Conservation (phyloP, 2,888 invertebrate species). For the Eupeodes luniger region DNA sequence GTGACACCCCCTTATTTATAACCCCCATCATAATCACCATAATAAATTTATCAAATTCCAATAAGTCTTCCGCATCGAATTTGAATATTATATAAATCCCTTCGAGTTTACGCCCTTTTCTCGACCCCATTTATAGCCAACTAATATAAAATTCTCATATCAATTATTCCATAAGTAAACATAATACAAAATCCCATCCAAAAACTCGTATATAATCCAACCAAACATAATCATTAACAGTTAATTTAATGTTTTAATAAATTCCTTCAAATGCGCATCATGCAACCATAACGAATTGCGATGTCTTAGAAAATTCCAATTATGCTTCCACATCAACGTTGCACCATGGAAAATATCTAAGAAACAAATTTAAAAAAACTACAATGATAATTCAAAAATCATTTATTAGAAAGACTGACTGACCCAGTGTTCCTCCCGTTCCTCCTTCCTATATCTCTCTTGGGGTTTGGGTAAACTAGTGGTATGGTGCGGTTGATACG, state of each 20-base stretch:
- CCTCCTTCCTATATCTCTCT: conserved; percentile 8
- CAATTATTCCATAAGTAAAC: conserved; percentile 61
- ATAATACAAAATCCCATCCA: not conserved
- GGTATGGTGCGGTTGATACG: conserved; percentile 11
- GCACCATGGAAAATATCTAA: conserved; percentile 7
- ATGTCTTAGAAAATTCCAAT: conserved; percentile 65
- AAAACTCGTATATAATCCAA: conserved; percentile 28
- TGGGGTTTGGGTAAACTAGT: not conserved
- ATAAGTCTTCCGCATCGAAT: conserved; percentile 57
- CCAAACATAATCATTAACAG: conserved; percentile 74
- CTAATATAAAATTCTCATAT: conserved; percentile 38
- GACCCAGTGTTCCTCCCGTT: conserved; percentile 60
- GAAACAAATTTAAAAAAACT: conserved; percentile 24
- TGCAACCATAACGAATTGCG: conserved; percentile 66
- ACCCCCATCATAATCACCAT: not conserved
- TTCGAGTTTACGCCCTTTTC: conserved; percentile 23
- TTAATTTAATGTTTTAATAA: conserved; percentile 75
- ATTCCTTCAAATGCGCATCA: conserved; percentile 53
- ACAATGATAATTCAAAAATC: conserved; percentile 56
- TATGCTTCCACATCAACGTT: conserved; percentile 43
- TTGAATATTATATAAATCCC: conserved; percentile 51
- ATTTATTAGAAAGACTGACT: conserved; percentile 74
- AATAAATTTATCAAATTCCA: conserved; percentile 67
- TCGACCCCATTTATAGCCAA: conserved; percentile 41
- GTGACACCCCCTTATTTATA: not conserved